Percentiles rank a stretch among this genome's conserved stretches.
phyloP scores from a whole-genome alignment of 2,113 vertebrate genomes.

The Mellivora capensis region DNA sequence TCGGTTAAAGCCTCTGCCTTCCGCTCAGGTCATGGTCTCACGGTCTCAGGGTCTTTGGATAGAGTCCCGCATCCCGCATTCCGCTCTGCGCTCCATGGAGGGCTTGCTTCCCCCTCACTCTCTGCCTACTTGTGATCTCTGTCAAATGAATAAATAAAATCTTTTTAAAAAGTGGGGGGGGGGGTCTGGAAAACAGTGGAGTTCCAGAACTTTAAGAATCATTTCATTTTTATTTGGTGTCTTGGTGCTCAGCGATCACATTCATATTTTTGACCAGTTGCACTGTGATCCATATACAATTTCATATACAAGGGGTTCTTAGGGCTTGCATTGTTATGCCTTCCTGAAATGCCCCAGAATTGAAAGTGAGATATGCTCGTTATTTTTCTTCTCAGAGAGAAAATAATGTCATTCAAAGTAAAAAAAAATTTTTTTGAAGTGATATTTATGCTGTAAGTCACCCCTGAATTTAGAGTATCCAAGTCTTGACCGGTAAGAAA shows the following conservation, averaged over 20 bases:
- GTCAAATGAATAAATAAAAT: too few species aligned
- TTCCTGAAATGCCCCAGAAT: neutral
- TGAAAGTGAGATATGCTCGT: neutral
- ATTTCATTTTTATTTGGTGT: neutral
- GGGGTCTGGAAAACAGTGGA: neutral
- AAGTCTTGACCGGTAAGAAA: neutral
- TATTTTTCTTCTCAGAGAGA: neutral
- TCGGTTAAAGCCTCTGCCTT: too few species aligned
- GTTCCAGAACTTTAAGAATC: neutral
- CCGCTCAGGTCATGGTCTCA: too few species aligned
- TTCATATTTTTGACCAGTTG: neutral
- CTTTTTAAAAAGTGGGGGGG: too few species aligned
- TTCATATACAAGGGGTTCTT: neutral
- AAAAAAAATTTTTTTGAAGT: neutral
- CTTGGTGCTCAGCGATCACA: neutral
- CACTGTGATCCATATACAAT: neutral
- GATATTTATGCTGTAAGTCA: neutral
- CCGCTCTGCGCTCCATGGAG: too few species aligned
- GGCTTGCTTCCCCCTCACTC: too few species aligned
- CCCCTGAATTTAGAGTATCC: neutral
- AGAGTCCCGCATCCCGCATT: accelerated
- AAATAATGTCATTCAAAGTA: neutral
- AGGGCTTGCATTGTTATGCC: neutral
- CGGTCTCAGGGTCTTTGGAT: too few species aligned
- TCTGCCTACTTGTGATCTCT: too few species aligned